phyloP scores from a whole-genome alignment of 2,797 vertebrate genomes.

The Falco rusticolus region DNA sequence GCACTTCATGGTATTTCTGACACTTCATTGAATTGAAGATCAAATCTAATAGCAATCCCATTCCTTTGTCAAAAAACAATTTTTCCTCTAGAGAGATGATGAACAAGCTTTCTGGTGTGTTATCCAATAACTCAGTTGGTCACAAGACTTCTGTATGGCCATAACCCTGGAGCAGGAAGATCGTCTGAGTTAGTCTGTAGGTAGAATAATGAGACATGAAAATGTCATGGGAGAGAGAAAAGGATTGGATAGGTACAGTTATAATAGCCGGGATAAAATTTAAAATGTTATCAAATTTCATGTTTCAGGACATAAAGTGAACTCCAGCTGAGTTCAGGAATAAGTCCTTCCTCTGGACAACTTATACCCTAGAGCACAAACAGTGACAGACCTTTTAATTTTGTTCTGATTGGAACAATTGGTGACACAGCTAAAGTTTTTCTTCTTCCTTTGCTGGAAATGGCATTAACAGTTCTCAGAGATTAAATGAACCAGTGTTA shows the following conservation, averaged over 20 bases:
- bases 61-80: neutral
- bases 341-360: neutral
- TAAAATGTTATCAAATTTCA: neutral
- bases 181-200: neutral
- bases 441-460: neutral
- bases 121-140: neutral
- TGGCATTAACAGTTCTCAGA: neutral
- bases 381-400: neutral
- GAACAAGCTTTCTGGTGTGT: neutral
- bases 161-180: neutral
- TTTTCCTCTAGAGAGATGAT: neutral
- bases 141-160: neutral
- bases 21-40: neutral
- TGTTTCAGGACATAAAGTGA: neutral
- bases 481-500: neutral
- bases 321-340: neutral
- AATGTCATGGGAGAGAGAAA: neutral
- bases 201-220: neutral
- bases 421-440: neutral
- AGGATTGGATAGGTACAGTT: neutral
- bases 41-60: neutral
- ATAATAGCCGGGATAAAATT: constrained; percentile 7
- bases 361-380: neutral
- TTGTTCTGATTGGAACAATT: neutral
- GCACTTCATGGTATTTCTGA: neutral